Evolutionary conservation across 2,797 vertebrate genomes (phyloP).

Genomic region (Sebastes kiyomatsui): DNA sequence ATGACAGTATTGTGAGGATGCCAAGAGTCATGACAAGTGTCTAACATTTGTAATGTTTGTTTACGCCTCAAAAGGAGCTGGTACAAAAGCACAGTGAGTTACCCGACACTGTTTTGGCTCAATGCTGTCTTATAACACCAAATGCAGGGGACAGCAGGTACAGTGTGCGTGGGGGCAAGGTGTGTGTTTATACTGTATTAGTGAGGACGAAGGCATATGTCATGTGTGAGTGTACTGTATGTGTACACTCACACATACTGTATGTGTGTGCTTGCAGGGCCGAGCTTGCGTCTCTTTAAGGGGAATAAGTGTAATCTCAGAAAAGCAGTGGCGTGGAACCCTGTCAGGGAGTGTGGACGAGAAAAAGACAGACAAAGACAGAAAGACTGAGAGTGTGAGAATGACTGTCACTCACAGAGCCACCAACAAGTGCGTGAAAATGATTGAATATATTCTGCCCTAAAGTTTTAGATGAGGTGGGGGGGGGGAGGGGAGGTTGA

Average conservation of each 20-base stretch:
- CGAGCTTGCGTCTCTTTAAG: constrained; percentile 41
- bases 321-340: constrained; percentile 59
- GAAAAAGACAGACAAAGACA: constrained; percentile 9
- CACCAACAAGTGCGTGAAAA: background rate
- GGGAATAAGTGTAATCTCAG: constrained; percentile 61
- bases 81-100: background rate
- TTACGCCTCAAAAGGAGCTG: background rate
- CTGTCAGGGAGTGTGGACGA: constrained; percentile 13
- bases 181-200: background rate
- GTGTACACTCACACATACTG: too few relatives aligned
- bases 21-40: too few relatives aligned
- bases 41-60: background rate
- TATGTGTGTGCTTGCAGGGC: background rate
- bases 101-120: background rate
- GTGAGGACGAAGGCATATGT: background rate
- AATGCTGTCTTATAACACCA: background rate
- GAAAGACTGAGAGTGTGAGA: constrained; percentile 13
- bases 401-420: constrained; percentile 42
- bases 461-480: background rate
- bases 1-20: too few relatives aligned
- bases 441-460: background rate
- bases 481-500: rapidly evolving
- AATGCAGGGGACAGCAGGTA: background rate
- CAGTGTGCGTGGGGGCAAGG: background rate
- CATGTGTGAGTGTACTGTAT: background rate